Conservation (phyloP, 37 sponge, comb jelly and placozoan species). For the Oopsacas minuta region DNA sequence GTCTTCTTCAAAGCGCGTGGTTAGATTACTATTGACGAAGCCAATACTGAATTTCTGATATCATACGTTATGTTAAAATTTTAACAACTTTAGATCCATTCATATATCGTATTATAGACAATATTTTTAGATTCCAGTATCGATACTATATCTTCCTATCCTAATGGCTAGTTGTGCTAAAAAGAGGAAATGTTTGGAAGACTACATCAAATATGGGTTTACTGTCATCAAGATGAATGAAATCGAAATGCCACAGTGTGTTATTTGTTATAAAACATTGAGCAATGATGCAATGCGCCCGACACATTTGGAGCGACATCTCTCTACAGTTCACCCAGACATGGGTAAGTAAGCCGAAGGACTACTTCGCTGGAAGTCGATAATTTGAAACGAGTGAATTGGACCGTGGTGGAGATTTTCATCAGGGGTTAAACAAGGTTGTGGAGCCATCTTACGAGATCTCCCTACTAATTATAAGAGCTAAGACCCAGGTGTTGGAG, state of each 20-base stretch:
- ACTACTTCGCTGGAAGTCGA: background rate
- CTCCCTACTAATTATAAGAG: background rate
- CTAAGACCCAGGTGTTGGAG: background rate
- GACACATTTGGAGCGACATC: background rate
- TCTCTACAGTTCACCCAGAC: background rate
- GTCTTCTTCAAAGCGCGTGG: background rate
- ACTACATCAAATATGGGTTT: background rate
- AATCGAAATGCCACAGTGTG: conserved; percentile 5
- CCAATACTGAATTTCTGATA: background rate
- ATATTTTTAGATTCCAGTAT: background rate
- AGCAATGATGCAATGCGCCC: conserved; percentile 18
- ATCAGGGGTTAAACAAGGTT: background rate
- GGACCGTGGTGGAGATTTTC: background rate
- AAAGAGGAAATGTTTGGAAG: conserved; percentile 13
- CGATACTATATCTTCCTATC: background rate
- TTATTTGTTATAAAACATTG: conserved; percentile 17
- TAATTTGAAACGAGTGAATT: conserved; percentile 11
- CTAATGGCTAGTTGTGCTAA: conserved; percentile 10
- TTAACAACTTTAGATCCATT: background rate
- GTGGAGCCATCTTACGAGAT: conserved; percentile 5
- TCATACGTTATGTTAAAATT: background rate
- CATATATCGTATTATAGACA: background rate
- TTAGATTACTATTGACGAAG: background rate
- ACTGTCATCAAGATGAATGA: background rate
- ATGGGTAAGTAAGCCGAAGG: background rate